Conservation (phyloP, 2,888 invertebrate genomes). For the Hydraecia micacea region DNA sequence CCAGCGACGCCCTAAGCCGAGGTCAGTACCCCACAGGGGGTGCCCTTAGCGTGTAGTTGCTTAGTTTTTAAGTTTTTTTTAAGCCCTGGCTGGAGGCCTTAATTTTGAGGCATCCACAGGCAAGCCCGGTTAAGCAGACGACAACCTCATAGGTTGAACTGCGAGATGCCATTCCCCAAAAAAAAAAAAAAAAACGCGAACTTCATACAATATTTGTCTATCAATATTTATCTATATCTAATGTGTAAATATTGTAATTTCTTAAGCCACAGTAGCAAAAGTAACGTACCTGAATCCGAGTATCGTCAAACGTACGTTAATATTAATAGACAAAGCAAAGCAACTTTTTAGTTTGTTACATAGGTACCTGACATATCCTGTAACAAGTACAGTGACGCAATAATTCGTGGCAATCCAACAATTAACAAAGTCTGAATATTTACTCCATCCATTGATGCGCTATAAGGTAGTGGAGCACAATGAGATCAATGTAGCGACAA, state of each 20-base stretch:
- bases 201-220: no score
- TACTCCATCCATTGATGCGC: constrained; percentile 9
- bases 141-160: no score
- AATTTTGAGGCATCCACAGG: no score
- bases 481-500: constrained; percentile 42
- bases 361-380: neutral
- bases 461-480: constrained; percentile 31
- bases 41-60: no score
- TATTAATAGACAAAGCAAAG: neutral
- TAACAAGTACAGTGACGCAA: neutral
- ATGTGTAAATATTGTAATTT: neutral
- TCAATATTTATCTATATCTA: no score
- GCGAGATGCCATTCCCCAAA: no score
- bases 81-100: no score
- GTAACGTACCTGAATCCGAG: neutral
- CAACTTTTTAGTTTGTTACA: neutral
- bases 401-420: constrained; percentile 13
- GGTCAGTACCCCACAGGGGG: no score
- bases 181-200: no score
- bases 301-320: neutral
- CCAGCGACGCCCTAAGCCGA: no score
- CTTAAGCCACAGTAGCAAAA: neutral
- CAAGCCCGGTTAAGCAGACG: no score
- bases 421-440: constrained; percentile 17
- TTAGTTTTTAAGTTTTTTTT: no score